These are phyloP conservation scores for Ahaetulla prasina DNA, from an alignment of 2,113 vertebrate genomes.

Conservation along the genomic window DNA sequence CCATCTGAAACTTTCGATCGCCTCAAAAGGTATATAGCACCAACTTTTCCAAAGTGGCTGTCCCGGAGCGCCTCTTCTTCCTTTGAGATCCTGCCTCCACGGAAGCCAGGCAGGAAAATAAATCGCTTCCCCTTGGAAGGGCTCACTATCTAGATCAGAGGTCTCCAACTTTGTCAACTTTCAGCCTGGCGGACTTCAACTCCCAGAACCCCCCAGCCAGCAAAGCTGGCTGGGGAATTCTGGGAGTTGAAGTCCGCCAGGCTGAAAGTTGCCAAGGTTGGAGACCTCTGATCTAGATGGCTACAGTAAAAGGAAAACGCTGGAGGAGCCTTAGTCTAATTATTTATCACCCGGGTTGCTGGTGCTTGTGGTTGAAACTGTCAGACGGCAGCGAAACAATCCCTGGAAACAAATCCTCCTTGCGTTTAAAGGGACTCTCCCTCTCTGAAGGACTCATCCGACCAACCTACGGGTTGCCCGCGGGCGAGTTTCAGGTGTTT, in stretches of 20 bases:
- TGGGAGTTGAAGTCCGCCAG: no score
- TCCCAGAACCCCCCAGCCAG: no score
- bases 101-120: neutral
- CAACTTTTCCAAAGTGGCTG: neutral
- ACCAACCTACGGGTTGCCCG: fast-evolving
- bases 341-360: neutral
- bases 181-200: no score
- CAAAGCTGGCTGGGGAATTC: no score
- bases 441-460: neutral
- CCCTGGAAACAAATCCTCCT: neutral
- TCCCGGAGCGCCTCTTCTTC: neutral
- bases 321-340: neutral
- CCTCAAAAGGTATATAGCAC: neutral
- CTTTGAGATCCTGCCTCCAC: neutral
- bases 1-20: neutral
- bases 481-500: neutral
- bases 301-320: neutral
- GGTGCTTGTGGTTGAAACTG: neutral
- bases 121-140: neutral
- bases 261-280: no score
- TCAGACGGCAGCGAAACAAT: neutral
- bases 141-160: neutral
- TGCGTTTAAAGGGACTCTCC: neutral
- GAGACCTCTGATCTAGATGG: no score
- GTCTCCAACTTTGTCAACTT: no score